A percentile compares a stretch with the other conserved stretches of the same genome.
These are phyloP conservation scores for Ametastegia equiseti DNA, from an alignment of 2,888 invertebrate species.

Conservation along the genomic window DNA sequence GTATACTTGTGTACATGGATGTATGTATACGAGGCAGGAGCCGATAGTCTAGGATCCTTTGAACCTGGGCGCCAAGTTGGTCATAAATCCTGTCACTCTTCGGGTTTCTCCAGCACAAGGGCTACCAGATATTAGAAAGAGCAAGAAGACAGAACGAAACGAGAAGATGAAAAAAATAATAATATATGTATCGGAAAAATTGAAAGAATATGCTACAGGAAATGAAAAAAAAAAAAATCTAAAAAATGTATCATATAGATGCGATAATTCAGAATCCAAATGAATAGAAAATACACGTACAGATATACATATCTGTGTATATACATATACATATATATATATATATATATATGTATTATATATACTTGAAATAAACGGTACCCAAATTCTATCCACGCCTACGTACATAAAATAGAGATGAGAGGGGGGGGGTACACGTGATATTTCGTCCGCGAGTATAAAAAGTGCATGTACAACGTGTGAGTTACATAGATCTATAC, in stretches of 20 bases:
- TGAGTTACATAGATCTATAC: neutral
- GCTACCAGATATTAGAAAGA: neutral
- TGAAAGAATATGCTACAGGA: neutral
- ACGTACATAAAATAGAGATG: no score
- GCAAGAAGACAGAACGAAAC: neutral
- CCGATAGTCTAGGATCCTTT: constrained; percentile 24
- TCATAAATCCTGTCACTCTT: constrained; percentile 15
- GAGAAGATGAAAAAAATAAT: no score
- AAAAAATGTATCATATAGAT: no score
- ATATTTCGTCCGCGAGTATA: neutral
- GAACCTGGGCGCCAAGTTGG: constrained; percentile 18
- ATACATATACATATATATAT: no score
- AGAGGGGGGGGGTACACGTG: neutral
- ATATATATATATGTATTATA: no score
- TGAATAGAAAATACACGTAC: no score
- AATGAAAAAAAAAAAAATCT: neutral
- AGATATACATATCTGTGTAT: no score
- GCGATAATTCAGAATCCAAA: no score
- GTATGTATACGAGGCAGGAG: neutral
- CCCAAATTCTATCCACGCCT: no score
- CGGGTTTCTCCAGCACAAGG: neutral
- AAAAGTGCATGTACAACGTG: no score
- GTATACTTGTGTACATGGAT: neutral
- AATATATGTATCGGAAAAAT: no score
- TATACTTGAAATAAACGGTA: no score